phyloP scores from a whole-genome alignment of 2,113 vertebrate species.

The Pluvianellus socialis region DNA sequence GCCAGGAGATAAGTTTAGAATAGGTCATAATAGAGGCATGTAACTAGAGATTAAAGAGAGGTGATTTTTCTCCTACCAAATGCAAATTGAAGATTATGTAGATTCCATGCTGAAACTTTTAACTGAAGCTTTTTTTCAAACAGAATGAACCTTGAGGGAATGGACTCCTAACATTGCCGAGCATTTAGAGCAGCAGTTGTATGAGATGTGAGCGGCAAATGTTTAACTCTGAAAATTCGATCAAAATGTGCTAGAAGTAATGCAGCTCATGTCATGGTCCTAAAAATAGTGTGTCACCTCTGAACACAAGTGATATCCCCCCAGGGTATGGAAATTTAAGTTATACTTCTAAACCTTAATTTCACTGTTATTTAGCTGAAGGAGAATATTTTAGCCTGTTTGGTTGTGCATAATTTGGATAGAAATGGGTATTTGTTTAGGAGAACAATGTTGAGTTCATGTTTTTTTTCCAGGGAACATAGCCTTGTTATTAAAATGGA shows the following conservation, averaged over 20 bases:
- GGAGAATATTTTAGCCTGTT: background rate
- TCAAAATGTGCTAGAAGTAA: conserved; percentile 43
- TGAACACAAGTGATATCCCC: background rate
- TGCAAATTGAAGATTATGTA: background rate
- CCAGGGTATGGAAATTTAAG: background rate
- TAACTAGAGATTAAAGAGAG: conserved; percentile 56
- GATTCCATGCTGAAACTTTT: background rate
- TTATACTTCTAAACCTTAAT: background rate
- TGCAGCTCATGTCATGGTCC: background rate
- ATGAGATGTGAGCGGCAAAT: background rate
- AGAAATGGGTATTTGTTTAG: background rate
- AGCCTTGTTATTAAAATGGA: background rate
- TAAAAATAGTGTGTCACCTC: conserved; percentile 46
- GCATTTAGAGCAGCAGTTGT: background rate
- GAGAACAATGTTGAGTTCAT: background rate
- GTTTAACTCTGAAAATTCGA: conserved; percentile 5
- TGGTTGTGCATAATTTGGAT: background rate
- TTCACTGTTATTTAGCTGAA: background rate
- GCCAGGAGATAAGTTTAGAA: conserved; percentile 71
- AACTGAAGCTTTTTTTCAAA: background rate
- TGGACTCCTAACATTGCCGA: background rate
- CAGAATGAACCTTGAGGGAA: background rate
- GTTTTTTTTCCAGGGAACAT: background rate
- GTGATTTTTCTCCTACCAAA: conserved; percentile 45
- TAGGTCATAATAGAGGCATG: conserved; percentile 63